Evolutionary conservation across 2,113 vertebrate genomes (phyloP), one percentile per base, ranked within the genome.

Genomic region (Sinocyclocheilus anophthalmus): DNA sequence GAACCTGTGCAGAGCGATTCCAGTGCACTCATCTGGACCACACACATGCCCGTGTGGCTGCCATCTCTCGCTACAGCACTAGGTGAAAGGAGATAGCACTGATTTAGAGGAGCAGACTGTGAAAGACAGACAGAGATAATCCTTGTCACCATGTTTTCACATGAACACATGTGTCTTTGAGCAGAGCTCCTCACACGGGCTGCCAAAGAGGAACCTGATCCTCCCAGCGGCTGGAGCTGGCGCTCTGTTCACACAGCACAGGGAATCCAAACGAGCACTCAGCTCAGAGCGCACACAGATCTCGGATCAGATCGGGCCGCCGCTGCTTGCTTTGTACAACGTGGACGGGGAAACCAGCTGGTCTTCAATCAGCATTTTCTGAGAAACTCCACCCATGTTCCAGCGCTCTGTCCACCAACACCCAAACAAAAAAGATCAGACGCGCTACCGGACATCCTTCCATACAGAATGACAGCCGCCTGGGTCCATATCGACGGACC

Each of bases 151-250:
- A 59, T 86, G 61, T 85, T 89, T 87, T 87, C 75, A 78, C 53
- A 89, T 83, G 85, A 87, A 84, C 85, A 84, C 24, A 45, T 80
- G 24, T 65, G 53, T 67, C 84, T 85, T 78, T 78, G 24, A 70
- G 55, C 22, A 57, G 45, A 85, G 45, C 59, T 81, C 79, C 79
- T 45, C n/a, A n/a, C n/a, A 13, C 2, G 42, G 73, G n/a, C 76
- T 55, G 45, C 76, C 50, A 50, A 55, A 77, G 24, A 77, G 78
- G 37, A 88, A 82, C 61, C 59, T 33, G 83, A 88, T 81, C 87
- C 83, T 81, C 30, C 26, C 73, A 63, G 57, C 2, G 77, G 77
- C 77, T 61, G 77, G 39, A 78, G 50, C 61, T 13, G 45, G 2
- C 33, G 20, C 55, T 84, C 55, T 33, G 37, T 79, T 80, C 57